These are phyloP conservation scores for Onychomys torridus DNA, from an alignment of 2,797 vertebrate genomes.

Conservation along the genomic window DNA sequence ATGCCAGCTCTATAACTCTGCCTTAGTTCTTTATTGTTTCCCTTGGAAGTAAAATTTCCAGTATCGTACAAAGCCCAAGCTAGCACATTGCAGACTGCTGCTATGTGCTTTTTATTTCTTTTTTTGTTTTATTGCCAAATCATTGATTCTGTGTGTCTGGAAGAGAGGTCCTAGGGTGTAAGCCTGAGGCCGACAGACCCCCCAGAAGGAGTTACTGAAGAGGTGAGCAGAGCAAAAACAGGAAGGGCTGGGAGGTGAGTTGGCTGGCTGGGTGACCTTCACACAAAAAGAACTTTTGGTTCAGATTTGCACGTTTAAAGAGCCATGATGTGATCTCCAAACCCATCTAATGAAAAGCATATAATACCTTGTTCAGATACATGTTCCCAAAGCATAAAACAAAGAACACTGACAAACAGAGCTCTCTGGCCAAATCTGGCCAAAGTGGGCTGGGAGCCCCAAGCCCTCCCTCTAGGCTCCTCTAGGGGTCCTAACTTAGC, in stretches of 20 bases:
- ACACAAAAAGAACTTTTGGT: neutral
- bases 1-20: slow-evolving; percentile 6
- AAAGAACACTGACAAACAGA: slow-evolving; percentile 18
- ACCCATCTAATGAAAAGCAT: neutral
- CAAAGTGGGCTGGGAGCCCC: neutral
- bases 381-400: slow-evolving; percentile 43
- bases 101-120: neutral
- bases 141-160: neutral
- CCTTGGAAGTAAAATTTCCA: slow-evolving; percentile 34
- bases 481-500: neutral
- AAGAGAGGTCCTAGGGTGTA: slow-evolving; percentile 4
- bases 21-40: slow-evolving; percentile 12
- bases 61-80: neutral
- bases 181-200: neutral
- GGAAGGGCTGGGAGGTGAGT: neutral
- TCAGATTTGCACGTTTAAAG: slow-evolving; percentile 40
- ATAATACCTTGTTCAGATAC: slow-evolving; percentile 8
- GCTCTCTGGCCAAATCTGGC: neutral
- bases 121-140: neutral
- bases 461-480: neutral
- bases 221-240: neutral
- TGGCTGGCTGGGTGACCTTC: neutral
- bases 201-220: neutral
- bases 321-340: slow-evolving; percentile 32
- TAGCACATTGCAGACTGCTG: neutral